phyloP scores from a whole-genome alignment of 2,888 invertebrate species.

The Lathronympha strigana region DNA sequence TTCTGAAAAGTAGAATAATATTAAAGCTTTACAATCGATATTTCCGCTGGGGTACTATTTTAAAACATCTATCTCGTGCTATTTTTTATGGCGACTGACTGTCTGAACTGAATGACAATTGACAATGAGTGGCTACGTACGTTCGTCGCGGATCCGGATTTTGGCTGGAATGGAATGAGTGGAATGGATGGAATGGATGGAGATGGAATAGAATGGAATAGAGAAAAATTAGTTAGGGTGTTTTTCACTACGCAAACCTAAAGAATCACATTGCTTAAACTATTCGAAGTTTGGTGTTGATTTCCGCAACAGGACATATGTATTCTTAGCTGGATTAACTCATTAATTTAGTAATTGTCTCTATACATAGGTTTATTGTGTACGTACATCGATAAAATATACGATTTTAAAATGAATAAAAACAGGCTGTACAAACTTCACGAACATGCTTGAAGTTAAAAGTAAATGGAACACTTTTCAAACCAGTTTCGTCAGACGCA shows the following conservation, averaged over 20 bases:
- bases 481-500: constrained; percentile 5
- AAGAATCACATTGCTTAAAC: neutral
- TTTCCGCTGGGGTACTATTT: neutral
- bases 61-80: neutral
- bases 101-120: neutral
- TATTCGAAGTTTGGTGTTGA: neutral
- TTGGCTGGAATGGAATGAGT: constrained; percentile 18
- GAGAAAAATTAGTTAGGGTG: neutral
- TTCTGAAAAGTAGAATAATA: constrained; percentile 25
- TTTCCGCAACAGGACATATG: too few relatives aligned
- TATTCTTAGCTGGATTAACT: too few relatives aligned
- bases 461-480: neutral
- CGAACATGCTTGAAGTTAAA: neutral
- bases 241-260: constrained; percentile 4
- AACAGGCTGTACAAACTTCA: neutral
- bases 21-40: constrained; percentile 4
- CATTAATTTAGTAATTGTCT: too few relatives aligned
- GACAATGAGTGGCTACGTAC: neutral
- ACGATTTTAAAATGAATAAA: neutral
- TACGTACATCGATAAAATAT: neutral
- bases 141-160: constrained; percentile 29
- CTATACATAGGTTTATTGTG: neutral
- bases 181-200: too few relatives aligned
- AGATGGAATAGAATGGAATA: too few relatives aligned
- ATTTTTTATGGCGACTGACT: constrained; percentile 18